Conservation (phyloP, 37 sponge, comb jelly and placozoan genomes). For the Axinella damicornis region DNA sequence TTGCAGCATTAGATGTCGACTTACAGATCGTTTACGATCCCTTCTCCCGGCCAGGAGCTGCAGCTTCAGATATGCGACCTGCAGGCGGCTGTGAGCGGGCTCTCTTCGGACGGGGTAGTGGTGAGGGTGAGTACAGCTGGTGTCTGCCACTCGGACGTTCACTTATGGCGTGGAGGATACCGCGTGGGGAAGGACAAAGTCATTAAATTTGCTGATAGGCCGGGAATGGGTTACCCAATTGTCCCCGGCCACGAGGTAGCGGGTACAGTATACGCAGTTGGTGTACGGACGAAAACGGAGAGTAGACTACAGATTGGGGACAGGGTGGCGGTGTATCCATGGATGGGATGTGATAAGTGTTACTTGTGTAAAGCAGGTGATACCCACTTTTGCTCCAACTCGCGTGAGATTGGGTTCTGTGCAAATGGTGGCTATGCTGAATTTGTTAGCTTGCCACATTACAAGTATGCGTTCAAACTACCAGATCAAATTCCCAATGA, state of each 20-base stretch:
- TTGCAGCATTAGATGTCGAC: constrained; percentile 9
- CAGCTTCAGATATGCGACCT: constrained; percentile 13
- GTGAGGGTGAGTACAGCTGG: constrained; percentile 38
- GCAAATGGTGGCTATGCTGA: constrained; percentile 63
- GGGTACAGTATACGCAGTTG: constrained; percentile 37
- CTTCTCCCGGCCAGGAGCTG: constrained; percentile 8
- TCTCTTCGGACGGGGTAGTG: constrained; percentile 32
- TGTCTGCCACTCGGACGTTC: constrained; percentile 47
- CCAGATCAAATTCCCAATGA: constrained; percentile 7
- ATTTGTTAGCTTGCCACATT: constrained; percentile 30
- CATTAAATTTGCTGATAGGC: constrained; percentile 18
- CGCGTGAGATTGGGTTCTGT: constrained; percentile 27
- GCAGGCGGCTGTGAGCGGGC: background rate
- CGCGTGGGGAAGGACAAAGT: constrained; percentile 3
- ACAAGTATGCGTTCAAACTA: constrained; percentile 11
- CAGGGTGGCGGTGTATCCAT: constrained; percentile 48
- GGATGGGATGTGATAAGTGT: constrained; percentile 56
- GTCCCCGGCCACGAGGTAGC: constrained; percentile 69
- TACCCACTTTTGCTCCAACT: background rate
- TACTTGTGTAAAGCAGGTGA: constrained; percentile 30
- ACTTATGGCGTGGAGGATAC: constrained; percentile 33
- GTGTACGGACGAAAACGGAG: background rate
- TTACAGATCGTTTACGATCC: constrained; percentile 14
- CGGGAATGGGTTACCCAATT: constrained; percentile 36
- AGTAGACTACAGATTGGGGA: constrained; percentile 28